A percentile compares a stretch with the other conserved stretches of the same genome.
These are phyloP conservation scores for Rana temporaria DNA, from an alignment of 2,113 vertebrate species.

Conservation along the genomic window DNA sequence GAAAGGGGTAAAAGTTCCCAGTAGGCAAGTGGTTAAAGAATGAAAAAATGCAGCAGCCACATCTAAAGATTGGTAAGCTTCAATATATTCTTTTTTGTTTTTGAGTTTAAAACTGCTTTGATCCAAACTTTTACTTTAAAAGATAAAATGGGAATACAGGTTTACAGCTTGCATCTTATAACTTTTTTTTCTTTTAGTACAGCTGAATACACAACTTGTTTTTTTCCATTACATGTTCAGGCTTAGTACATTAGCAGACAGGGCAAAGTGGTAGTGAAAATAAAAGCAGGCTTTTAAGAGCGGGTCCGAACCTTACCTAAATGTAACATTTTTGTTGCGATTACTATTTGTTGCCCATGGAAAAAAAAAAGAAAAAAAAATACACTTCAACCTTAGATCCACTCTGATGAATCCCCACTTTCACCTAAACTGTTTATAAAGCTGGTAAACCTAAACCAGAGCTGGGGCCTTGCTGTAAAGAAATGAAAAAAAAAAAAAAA, in stretches of 20 bases:
- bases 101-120: too few relatives aligned
- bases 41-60: too few relatives aligned
- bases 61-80: too few relatives aligned
- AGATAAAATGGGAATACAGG: too few relatives aligned
- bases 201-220: conserved; percentile 11
- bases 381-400: conserved; percentile 31
- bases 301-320: not conserved
- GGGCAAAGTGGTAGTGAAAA: not conserved
- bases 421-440: conserved; percentile 31
- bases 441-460: conserved; percentile 48
- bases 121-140: too few relatives aligned
- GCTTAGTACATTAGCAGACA: not conserved
- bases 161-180: too few relatives aligned
- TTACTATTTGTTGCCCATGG: conserved; percentile 2
- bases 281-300: conserved; percentile 9
- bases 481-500: not conserved
- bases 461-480: not conserved
- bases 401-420: conserved; percentile 45
- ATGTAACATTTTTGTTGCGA: conserved; percentile 13
- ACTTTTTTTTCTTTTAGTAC: not conserved
- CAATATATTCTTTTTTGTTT: too few relatives aligned
- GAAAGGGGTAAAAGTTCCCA: too few relatives aligned
- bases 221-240: not conserved
- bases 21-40: too few relatives aligned
- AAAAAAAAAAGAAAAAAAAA: not conserved